These are phyloP conservation scores for Lamellibrachia columna DNA, from an alignment of 2,888 invertebrate species.

Conservation along the genomic window DNA sequence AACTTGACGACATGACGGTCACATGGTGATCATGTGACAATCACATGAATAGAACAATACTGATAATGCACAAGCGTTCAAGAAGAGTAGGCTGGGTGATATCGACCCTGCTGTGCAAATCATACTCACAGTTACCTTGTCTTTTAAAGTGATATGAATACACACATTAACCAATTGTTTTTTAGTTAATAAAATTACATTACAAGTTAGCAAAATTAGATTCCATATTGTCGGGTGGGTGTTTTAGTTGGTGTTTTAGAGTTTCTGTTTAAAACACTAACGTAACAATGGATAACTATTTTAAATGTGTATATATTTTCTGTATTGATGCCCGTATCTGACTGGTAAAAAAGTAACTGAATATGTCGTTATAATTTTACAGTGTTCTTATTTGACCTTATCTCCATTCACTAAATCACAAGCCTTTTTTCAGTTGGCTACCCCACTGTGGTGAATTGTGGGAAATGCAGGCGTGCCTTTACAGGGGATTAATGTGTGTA, in stretches of 20 bases:
- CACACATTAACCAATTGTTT: neutral
- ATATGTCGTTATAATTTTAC: neutral
- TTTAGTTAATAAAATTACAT: too few relatives aligned
- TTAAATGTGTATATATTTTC: neutral
- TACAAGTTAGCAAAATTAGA: neutral
- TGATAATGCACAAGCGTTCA: neutral
- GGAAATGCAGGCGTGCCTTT: neutral
- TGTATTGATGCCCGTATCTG: neutral
- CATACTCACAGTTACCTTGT: neutral
- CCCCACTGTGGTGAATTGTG: neutral
- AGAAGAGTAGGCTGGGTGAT: too few relatives aligned
- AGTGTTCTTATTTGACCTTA: neutral
- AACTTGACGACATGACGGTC: too few relatives aligned
- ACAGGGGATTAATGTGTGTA: neutral
- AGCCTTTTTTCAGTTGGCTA: too few relatives aligned
- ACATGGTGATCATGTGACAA: neutral
- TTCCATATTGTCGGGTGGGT: neutral
- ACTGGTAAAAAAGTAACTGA: neutral
- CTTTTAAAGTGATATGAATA: neutral
- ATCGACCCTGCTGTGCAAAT: neutral
- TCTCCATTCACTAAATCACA: neutral
- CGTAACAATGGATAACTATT: neutral
- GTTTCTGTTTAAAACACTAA: slow-evolving; percentile 8
- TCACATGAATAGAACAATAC: neutral
- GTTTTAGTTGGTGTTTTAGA: neutral